phyloP scores from a whole-genome alignment of 2,113 vertebrate genomes.

The Narcine bancroftii region DNA sequence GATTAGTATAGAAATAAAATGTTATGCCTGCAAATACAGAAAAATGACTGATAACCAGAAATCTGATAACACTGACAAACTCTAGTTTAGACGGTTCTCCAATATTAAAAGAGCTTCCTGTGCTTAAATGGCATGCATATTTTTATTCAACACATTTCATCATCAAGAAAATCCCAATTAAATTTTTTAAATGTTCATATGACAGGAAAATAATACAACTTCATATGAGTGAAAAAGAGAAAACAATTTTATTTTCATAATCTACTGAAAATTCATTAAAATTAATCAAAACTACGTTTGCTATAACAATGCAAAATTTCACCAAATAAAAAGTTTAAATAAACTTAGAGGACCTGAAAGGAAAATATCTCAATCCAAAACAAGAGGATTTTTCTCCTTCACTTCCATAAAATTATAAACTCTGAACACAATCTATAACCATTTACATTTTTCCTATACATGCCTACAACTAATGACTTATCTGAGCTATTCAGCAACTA shows the following conservation, averaged over 20 bases:
- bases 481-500: background rate
- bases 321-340: background rate
- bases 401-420: background rate
- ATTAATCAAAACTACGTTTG: background rate
- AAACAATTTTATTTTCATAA: background rate
- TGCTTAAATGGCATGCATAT: background rate
- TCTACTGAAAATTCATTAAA: background rate
- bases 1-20: background rate
- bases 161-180: background rate
- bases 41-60: background rate
- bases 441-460: background rate
- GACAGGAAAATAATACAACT: too few relatives aligned
- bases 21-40: background rate
- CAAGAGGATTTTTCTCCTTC: background rate
- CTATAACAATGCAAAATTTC: background rate
- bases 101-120: background rate
- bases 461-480: background rate
- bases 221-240: background rate
- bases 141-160: background rate
- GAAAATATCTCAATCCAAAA: background rate
- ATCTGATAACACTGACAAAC: background rate
- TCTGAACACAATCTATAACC: background rate
- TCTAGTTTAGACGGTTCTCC: background rate
- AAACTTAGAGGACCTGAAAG: background rate
- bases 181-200: background rate